A percentile compares a stretch with the other conserved stretches of the same genome.
Evolutionary conservation across 2,113 vertebrate genomes (phyloP).

Genomic region (Paraplagusia blochii): DNA sequence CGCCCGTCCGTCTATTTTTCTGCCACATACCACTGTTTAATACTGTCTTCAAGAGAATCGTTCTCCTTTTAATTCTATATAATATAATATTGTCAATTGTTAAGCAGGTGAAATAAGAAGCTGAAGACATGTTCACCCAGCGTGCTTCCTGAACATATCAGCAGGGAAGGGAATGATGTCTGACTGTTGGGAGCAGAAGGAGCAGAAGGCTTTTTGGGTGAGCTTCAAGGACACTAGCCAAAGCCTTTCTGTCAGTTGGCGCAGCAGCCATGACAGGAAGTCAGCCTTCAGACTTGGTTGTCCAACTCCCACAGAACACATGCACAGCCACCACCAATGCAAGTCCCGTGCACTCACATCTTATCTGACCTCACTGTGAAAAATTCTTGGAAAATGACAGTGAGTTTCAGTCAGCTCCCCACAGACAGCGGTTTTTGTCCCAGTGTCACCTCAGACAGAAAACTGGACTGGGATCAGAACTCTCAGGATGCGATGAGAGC

Average conservation of each 20-base stretch:
- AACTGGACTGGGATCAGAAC: constrained; percentile 36
- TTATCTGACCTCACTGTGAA: constrained; percentile 26
- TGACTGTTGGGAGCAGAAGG: constrained; percentile 42
- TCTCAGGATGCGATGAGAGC: constrained; percentile 42
- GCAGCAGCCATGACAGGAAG: constrained; percentile 64
- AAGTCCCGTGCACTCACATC: constrained; percentile 36
- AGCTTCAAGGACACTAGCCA: constrained; percentile 57
- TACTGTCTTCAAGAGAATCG: too few species aligned
- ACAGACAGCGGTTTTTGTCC: constrained; percentile 39
- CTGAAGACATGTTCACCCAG: constrained; percentile 3
- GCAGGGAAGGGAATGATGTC: constrained; percentile 36
- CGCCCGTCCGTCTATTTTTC: too few species aligned
- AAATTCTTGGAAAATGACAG: constrained; percentile 39
- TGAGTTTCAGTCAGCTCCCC: constrained; percentile 25
- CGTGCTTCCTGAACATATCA: constrained; percentile 21
- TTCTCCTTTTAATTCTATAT: too few species aligned
- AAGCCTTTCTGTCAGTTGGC: constrained; percentile 62
- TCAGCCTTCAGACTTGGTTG: constrained; percentile 76
- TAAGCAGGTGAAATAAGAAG: constrained; percentile 13
- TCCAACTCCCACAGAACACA: constrained; percentile 79
- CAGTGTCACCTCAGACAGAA: constrained; percentile 41
- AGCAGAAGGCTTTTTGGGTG: constrained; percentile 52
- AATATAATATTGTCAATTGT: not conserved
- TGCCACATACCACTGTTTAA: too few species aligned
- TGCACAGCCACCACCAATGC: constrained; percentile 33